These are phyloP conservation scores for Scomber colias DNA, from an alignment of 2,113 vertebrate genomes.

Conservation along the genomic window DNA sequence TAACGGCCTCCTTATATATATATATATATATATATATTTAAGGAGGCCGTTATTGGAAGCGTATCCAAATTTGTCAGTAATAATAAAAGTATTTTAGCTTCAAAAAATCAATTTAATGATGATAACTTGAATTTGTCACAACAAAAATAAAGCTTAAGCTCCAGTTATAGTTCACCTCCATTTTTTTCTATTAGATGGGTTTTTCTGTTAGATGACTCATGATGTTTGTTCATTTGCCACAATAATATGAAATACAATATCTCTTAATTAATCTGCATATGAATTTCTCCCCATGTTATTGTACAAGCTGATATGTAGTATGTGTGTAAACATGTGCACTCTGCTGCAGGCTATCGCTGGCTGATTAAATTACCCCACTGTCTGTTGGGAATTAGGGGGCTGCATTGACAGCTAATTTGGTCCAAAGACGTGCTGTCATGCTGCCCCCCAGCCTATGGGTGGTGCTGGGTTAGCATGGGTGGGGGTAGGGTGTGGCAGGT, in stretches of 20 bases:
- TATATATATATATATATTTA: too few relatives aligned
- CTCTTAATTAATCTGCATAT: not conserved
- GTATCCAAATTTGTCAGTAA: too few relatives aligned
- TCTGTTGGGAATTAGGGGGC: conserved; percentile 64
- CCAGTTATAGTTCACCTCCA: too few relatives aligned
- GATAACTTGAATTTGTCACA: too few relatives aligned
- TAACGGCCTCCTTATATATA: too few relatives aligned
- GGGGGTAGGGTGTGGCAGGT: conserved; percentile 47
- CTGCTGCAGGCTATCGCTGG: conserved; percentile 52
- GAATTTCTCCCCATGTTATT: not conserved
- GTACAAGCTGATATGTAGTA: conserved; percentile 15
- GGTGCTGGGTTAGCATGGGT: conserved; percentile 26
- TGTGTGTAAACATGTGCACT: conserved; percentile 33
- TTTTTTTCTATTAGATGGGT: not conserved
- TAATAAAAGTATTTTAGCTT: too few relatives aligned
- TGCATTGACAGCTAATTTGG: conserved; percentile 67
- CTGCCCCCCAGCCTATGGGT: conserved; percentile 41
- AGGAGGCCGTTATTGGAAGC: too few relatives aligned
- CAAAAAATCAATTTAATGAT: too few relatives aligned
- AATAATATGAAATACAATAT: not conserved
- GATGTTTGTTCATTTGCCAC: not conserved
- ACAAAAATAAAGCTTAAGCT: too few relatives aligned
- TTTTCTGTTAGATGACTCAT: not conserved
- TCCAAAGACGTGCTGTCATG: conserved; percentile 65
- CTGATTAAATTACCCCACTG: conserved; percentile 75